Conservation (phyloP, 2,113 vertebrate genomes). For the Mormyrus iriodes region DNA sequence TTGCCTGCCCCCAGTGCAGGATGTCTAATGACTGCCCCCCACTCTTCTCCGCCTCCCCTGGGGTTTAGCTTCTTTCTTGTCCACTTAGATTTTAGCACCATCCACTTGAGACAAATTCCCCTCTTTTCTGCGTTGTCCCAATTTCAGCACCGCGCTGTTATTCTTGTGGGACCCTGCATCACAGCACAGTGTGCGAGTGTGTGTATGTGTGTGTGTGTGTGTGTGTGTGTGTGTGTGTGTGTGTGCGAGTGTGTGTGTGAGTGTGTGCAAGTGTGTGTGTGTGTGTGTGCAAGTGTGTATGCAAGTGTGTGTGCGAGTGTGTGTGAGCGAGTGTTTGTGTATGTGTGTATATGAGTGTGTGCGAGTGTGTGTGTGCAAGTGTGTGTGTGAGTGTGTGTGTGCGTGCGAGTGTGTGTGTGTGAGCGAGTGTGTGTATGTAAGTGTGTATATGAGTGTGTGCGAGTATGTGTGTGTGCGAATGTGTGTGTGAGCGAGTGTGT, state of each 20-base stretch:
- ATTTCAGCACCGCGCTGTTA: slow-evolving; percentile 56
- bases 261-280: slow-evolving; percentile 18
- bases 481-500: too few relatives aligned
- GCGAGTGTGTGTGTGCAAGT: slow-evolving; percentile 22
- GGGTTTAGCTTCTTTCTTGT: slow-evolving; percentile 42
- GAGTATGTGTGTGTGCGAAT: too few relatives aligned
- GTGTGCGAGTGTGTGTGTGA: slow-evolving; percentile 1
- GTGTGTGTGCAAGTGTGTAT: slow-evolving; percentile 14
- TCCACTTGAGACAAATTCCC: slow-evolving; percentile 56
- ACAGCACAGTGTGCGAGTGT: too few relatives aligned
- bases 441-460: too few relatives aligned
- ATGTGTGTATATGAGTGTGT: too few relatives aligned
- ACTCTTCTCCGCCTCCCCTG: slow-evolving; percentile 36
- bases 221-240: slow-evolving; percentile 17
- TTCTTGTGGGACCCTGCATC: slow-evolving; percentile 48
- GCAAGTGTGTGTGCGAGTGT: too few relatives aligned
- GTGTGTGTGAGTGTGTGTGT: slow-evolving; percentile 15
- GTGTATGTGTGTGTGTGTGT: too few relatives aligned
- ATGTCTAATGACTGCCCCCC: slow-evolving; percentile 26
- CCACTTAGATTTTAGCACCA: slow-evolving; percentile 64
- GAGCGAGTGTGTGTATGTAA: too few relatives aligned
- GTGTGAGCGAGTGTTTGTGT: slow-evolving; percentile 20
- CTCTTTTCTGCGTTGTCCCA: slow-evolving; percentile 57
- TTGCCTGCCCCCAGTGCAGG: neutral
- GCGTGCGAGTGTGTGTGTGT: slow-evolving; percentile 4